Evolutionary conservation across 2,113 vertebrate genomes (phyloP), one percentile per base, ranked within the genome.

Genomic region (Amblyornis subalaris): DNA sequence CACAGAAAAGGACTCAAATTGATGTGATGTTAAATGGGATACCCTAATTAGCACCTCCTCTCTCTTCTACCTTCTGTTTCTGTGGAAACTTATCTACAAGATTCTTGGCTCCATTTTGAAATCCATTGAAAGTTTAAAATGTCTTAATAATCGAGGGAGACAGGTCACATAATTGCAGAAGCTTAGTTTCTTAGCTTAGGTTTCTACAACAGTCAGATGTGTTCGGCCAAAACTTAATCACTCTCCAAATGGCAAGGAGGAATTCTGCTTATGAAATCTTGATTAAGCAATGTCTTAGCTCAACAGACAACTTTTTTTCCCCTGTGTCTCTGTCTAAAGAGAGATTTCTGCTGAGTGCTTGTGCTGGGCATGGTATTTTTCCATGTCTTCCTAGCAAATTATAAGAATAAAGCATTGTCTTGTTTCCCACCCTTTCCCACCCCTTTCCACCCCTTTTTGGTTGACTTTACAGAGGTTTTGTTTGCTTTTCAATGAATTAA

Each of bases 241-340:
- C 36, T 76, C 12, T 80, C 62, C 64, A 79, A 93, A 58, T 51
- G 40, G 55, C 35, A 95, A 45, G 44, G 44, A 74, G 36, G 71
- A 73, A 85, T 53, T 87, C 61, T 76, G 88, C 15, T 94, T 91
- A 73, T 78, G 90, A 96, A 95, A 96, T 35, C n/a, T 65, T 72
- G 78, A 61, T 89, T 88, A 85, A 82, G 85, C 81, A 95, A 94
- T 69, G 18, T 50, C 5, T 57, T 57, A 89, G 74, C 53, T 94
- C 57, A 82, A 79, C 28, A 85, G 61, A 67, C 20, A 71, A 38
- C 16, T 42, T 72, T 82, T 90, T 88, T 73, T 55, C 40, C 48
- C 69, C 25, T 24, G 19, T 64, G 16, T 57, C 25, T 82, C 72
- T 69, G 10, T 79, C 40, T 78, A 83, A 91, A 83, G 45, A 91